Evolutionary conservation across 53 echinoderm and acorn worm genomes (phyloP), one percentile per base, ranked within the genome.

Genomic region (Apostichopus leukothele): DNA sequence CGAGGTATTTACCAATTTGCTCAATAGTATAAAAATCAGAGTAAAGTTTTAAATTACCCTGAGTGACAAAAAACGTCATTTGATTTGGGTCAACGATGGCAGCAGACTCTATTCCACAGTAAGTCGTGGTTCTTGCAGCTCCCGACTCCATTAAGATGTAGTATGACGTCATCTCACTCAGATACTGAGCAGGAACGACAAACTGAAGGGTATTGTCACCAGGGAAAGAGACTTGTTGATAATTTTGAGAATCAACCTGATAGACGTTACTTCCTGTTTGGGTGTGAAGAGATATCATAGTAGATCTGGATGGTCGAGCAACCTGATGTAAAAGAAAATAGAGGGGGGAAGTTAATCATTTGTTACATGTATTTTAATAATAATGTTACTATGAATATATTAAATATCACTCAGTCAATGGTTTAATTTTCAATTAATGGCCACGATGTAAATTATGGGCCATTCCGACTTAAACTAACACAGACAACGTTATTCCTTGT

Each of bases 101-200:
- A 50, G 39, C 27, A 71, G 86, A 71, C 74, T 86, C 86, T 50
- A 73, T 67, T n/a, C 86, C 86, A n/a, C 86, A 86, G 52, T 9
- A 86, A 1, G 68, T 51, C 6, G 73, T 86, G 39, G 27, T 86
- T 50, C 86, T 86, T 0, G 73, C 86, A 14, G 50, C 73, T 13
- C 86, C 86, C n/a, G 74, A 73, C 20, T 86, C 52, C 86, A 86
- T 86, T 14, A 68, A 73, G 27, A 86, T 51, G 74, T 71, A 50
- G 73, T 86, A 86, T 59, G 83, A 57, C 60, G 19, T 60, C 60
- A 14, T 60, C 25, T 59, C 83, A 3, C 21, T 4, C 13, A 83
- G 25, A 7, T 52, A 83, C 7, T 60, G 83, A 18, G 20, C 13
- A 19, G 83, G 83, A 83, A 83, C 21, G 26, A 60, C 21, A 59